Evolutionary conservation across 2,888 invertebrate genomes (phyloP), one percentile per base, ranked within the genome.

Genomic region (Drosophila acutilabella): DNA sequence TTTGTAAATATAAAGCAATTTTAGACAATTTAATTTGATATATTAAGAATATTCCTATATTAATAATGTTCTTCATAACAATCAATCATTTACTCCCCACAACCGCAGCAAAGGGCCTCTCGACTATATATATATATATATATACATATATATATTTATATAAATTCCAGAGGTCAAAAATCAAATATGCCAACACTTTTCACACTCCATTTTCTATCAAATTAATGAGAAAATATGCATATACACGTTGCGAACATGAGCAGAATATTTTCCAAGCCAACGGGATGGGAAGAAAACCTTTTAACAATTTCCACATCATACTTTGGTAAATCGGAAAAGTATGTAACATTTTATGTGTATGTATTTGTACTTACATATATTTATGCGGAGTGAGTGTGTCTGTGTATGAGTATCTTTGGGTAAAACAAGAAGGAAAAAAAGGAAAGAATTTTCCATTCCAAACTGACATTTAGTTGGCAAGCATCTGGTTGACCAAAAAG

Each of bases 171-270:
- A 26, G 11, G 5, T 44, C 33, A 36, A 57, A 62, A 64, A 74
- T 65, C 62, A 66, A 66, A 70, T 57, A 45, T 62, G 65, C 50
- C 69, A 79, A 74, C 71, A 68, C 64, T 64, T 68, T 65, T 33
- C 14, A 18, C 60, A 52, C 64, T 54, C 65, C 30, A 62, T 60
- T 53, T 51, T 66, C 68, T 71, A 62, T 75, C 64, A 80, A 80
- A 80, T 80, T 78, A 78, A 80, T 73, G 78, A 70, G 77, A 73
- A 78, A 80, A 78, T 78, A 78, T 80, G 77, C 81, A 80, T 71
- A 71, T 80, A 61, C 80, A 80, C 71, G 80, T 75, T 64, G 71
- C 59, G 64, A 71, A 66, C 61, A 76, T 70, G 75, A 52, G 64
- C 80, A 66, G 64, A 75, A 80, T 78, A 80, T 80, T 78, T 80